Conservation (phyloP, 1,140 invertebrate species). For the Hormaphis cornu region DNA sequence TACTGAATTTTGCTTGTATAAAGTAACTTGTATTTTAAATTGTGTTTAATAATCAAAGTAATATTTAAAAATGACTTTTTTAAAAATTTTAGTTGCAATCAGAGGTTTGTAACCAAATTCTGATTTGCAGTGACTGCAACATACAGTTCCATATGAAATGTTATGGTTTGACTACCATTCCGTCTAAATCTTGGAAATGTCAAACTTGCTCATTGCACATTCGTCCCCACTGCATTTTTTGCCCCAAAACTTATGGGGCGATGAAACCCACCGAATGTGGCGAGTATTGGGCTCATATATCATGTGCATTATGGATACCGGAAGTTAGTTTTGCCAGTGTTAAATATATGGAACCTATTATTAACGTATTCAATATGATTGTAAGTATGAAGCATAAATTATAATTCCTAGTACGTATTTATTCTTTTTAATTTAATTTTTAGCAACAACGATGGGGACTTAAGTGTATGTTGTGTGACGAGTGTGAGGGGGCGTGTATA, state of each 20-base stretch:
- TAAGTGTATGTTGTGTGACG: slow-evolving; percentile 87
- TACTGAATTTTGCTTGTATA: too few species aligned
- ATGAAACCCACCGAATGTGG: slow-evolving; percentile 93
- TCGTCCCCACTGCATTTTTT: slow-evolving; percentile 84
- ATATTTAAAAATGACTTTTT: too few species aligned
- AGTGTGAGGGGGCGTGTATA: slow-evolving; percentile 90
- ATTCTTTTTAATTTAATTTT: slow-evolving; percentile 37
- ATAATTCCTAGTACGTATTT: too few species aligned
- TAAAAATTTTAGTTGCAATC: slow-evolving; percentile 82
- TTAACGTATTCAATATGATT: slow-evolving; percentile 94
- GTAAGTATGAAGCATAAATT: slow-evolving; percentile 45
- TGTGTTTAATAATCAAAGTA: too few species aligned
- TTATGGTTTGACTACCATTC: slow-evolving; percentile 94
- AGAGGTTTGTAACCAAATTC: slow-evolving; percentile 98
- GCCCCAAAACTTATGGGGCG: slow-evolving; percentile 89
- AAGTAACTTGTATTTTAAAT: too few species aligned
- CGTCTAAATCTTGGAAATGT: slow-evolving; percentile 92
- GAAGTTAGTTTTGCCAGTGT: slow-evolving; percentile 95
- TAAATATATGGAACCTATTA: slow-evolving; percentile 97
- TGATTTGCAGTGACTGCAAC: slow-evolving; percentile 98
- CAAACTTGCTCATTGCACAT: slow-evolving; percentile 79
- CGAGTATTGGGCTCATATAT: slow-evolving; percentile 97
- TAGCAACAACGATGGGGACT: slow-evolving; percentile 83
- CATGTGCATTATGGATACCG: slow-evolving; percentile 98
- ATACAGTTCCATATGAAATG: slow-evolving; percentile 98